A percentile compares a stretch with the other conserved stretches of the same genome.
Evolutionary conservation across 2,113 vertebrate genomes (phyloP).

Genomic region (Plecturocebus donacophilus): DNA sequence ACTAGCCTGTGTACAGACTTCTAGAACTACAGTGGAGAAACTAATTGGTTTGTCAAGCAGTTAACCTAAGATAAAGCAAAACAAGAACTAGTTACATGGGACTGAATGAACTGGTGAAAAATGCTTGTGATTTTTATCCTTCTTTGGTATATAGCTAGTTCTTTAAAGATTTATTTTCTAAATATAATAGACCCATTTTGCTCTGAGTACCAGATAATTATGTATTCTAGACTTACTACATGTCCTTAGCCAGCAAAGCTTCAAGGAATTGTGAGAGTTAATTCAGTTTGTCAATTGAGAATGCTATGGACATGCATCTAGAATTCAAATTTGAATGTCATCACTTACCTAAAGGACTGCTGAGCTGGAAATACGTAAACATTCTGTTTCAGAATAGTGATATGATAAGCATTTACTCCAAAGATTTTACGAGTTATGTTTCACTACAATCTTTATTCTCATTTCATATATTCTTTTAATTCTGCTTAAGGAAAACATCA

Average conservation of each 20-base stretch:
- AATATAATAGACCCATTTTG: neutral
- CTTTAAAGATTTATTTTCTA: neutral
- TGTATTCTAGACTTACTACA: neutral
- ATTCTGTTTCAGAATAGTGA: constrained; percentile 14
- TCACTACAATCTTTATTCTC: constrained; percentile 39
- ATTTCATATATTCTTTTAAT: constrained; percentile 24
- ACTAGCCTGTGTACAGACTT: neutral
- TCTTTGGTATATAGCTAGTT: neutral
- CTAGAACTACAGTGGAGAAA: neutral
- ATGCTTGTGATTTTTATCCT: neutral
- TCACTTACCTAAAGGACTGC: neutral
- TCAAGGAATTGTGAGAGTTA: neutral
- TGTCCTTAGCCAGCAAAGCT: neutral
- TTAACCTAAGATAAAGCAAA: neutral
- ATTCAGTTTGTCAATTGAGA: neutral
- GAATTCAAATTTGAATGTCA: constrained; percentile 13
- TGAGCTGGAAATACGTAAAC: constrained; percentile 10
- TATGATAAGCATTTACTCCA: constrained; percentile 30
- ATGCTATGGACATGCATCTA: neutral
- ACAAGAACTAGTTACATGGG: neutral
- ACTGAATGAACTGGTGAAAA: neutral
- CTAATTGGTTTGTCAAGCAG: neutral
- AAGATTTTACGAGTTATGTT: constrained; percentile 29
- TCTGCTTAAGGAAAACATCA: constrained; percentile 21
- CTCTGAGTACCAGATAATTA: neutral